A percentile compares a stretch with the other conserved stretches of the same genome.
phyloP scores from a whole-genome alignment of 2,113 vertebrate species.

The Sialia sialis region DNA sequence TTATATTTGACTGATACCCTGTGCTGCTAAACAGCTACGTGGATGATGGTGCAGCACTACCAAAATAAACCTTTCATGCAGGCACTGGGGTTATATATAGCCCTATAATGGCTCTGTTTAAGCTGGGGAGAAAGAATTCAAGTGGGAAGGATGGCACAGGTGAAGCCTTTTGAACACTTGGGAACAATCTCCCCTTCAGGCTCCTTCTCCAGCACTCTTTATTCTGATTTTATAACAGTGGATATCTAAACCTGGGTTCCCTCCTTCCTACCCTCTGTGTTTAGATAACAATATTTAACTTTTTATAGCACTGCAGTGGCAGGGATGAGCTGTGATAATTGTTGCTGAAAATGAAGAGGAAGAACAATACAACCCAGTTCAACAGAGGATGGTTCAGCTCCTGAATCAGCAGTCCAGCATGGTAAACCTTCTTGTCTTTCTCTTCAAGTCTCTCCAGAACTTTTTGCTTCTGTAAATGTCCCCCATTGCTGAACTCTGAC shows the following conservation, averaged over 20 bases:
- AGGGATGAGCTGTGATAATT: not conserved
- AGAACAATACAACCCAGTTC: rapidly evolving
- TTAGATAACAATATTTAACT: slow-evolving; percentile 11
- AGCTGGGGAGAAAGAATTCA: not conserved
- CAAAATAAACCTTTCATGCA: not conserved
- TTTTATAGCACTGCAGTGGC: slow-evolving; percentile 5
- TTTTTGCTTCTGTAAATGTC: not conserved
- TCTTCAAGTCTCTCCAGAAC: not conserved
- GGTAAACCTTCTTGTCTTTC: not conserved
- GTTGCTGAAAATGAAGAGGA: not conserved
- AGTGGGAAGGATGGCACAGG: not conserved
- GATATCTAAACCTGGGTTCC: not conserved
- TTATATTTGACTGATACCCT: not conserved
- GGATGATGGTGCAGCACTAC: not conserved
- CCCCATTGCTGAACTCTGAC: rapidly evolving
- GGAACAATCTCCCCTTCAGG: not conserved
- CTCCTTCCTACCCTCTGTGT: not conserved
- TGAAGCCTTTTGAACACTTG: not conserved
- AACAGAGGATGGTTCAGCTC: not conserved
- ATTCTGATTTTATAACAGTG: not conserved
- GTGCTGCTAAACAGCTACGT: not conserved
- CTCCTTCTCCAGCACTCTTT: not conserved
- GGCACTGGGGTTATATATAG: not conserved
- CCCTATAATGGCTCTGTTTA: not conserved
- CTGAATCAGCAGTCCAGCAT: not conserved